Conservation (phyloP, 2,113 vertebrate species). For the Takifugu bimaculatus region DNA sequence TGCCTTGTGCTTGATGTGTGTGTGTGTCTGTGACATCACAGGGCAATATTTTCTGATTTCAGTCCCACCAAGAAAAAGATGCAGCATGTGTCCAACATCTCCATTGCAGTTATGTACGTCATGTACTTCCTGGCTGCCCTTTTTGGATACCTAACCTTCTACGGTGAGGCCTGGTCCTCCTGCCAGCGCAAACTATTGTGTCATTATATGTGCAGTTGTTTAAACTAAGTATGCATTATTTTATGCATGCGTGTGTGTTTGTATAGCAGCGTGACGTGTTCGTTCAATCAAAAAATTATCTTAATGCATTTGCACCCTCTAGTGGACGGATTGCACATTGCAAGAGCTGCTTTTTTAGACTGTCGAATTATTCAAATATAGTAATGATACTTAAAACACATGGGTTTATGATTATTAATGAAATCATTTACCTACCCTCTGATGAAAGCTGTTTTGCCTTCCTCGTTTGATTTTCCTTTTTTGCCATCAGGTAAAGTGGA, state of each 20-base stretch:
- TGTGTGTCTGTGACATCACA: slow-evolving; percentile 33
- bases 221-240: slow-evolving; percentile 3
- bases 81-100: slow-evolving; percentile 97
- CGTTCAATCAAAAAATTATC: not conserved
- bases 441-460: not conserved
- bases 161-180: slow-evolving; percentile 79
- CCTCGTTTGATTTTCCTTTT: not conserved
- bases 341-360: not conserved
- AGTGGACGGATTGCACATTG: slow-evolving; percentile 36
- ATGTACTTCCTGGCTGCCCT: slow-evolving; percentile 99
- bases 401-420: not conserved
- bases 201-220: not conserved
- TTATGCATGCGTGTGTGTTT: not conserved
- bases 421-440: not conserved
- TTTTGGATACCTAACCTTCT: slow-evolving; percentile 99
- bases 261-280: not conserved
- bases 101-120: slow-evolving; percentile 93
- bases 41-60: slow-evolving; percentile 63
- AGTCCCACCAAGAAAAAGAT: slow-evolving; percentile 94
- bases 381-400: not conserved
- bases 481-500: slow-evolving; percentile 82
- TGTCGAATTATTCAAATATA: not conserved
- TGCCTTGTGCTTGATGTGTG: slow-evolving; percentile 10
- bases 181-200: not conserved
- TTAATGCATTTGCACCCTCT: slow-evolving; percentile 49